Evolutionary conservation across 2,113 vertebrate species (phyloP).

Genomic region (Trematomus loennbergii): DNA sequence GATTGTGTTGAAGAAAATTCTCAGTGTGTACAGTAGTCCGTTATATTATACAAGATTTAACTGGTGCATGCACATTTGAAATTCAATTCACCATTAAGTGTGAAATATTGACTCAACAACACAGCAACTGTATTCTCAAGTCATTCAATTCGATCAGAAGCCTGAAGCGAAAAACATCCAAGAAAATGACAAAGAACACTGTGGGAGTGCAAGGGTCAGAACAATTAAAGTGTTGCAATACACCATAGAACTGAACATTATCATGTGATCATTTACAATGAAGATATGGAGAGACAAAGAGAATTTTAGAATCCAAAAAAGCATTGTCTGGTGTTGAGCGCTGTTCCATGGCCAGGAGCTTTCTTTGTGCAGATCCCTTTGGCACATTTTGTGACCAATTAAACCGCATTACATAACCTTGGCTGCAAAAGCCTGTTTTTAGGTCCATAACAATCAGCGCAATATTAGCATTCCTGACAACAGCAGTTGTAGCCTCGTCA

Average conservation of each 20-base stretch:
- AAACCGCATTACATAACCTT: conserved; percentile 11
- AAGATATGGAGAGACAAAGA: not conserved
- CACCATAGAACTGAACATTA: not conserved
- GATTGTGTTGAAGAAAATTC: not conserved
- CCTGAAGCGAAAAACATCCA: not conserved
- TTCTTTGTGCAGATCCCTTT: not conserved
- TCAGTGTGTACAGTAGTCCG: not conserved
- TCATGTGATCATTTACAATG: not conserved
- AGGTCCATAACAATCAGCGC: not conserved
- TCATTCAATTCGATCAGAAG: too few relatives aligned
- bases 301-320: not conserved
- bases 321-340: not conserved
- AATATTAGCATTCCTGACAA: too few relatives aligned
- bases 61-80: not conserved
- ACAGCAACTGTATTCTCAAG: not conserved
- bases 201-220: not conserved
- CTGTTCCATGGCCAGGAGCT: not conserved
- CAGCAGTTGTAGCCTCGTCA: not conserved
- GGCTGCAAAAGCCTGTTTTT: not conserved
- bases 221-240: not conserved
- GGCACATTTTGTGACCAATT: conserved; percentile 28
- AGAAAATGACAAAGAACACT: not conserved
- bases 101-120: not conserved
- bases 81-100: not conserved
- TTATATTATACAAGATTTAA: not conserved